Evolutionary conservation across 2,113 vertebrate genomes (phyloP).

Genomic region (Urocolius indicus): DNA sequence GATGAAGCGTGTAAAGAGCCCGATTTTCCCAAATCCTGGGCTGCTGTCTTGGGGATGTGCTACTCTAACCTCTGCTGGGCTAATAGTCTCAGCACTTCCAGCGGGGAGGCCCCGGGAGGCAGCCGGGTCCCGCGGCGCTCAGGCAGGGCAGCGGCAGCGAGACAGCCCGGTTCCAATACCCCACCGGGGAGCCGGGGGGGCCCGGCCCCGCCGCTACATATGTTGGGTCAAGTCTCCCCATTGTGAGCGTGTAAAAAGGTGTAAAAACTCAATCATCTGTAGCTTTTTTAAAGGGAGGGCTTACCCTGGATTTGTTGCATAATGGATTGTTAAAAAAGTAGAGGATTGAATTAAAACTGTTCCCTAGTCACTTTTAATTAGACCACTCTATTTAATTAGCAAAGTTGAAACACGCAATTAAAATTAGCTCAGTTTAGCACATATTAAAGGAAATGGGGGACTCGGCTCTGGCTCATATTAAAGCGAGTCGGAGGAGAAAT

Average conservation of each 20-base stretch:
- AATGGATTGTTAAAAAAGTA: conserved; percentile 85
- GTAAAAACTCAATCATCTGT: conserved; percentile 89
- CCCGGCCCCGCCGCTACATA: conserved; percentile 89
- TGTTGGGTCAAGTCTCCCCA: conserved; percentile 90
- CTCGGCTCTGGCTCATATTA: neutral
- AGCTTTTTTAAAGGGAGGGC: conserved; percentile 75
- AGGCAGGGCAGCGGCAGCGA: conserved; percentile 79
- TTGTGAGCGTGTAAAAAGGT: conserved; percentile 87
- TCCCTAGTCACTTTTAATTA: conserved; percentile 89
- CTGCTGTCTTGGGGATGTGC: conserved; percentile 81
- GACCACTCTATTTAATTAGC: conserved; percentile 88
- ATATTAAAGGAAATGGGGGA: conserved; percentile 56
- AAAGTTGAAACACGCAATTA: conserved; percentile 79
- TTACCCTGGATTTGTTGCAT: conserved; percentile 79
- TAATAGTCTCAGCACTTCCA: conserved; percentile 78
- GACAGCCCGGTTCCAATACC: conserved; percentile 78
- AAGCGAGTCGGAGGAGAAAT: conserved; percentile 39
- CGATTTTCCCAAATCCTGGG: conserved; percentile 75
- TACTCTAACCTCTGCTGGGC: conserved; percentile 86
- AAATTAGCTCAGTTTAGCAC: conserved; percentile 77
- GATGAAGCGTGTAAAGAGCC: conserved; percentile 87
- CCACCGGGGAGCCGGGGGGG: conserved; percentile 82
- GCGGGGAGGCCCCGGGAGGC: conserved; percentile 82
- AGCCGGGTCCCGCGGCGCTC: conserved; percentile 76
- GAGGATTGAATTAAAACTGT: conserved; percentile 86